A percentile compares a stretch with the other conserved stretches of the same genome.
Evolutionary conservation across 2,888 invertebrate species (phyloP).

Genomic region (Orthosia incerta): DNA sequence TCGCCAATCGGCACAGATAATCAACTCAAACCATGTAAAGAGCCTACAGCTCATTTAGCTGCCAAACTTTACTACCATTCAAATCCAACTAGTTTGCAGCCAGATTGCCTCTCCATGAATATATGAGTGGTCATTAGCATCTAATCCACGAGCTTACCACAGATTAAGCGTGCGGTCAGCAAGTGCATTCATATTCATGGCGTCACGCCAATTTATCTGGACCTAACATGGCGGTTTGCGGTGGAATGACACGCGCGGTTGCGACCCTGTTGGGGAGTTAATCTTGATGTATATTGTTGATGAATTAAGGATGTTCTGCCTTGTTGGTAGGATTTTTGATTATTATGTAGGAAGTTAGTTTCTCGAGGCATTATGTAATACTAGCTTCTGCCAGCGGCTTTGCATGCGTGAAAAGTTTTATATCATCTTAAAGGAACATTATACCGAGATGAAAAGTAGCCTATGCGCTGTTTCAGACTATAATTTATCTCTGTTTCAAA

Average conservation of each 20-base stretch:
- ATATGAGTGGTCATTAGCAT: slow-evolving; percentile 22
- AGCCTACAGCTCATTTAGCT: background rate
- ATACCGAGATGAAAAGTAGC: too few species aligned
- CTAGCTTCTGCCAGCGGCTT: too few species aligned
- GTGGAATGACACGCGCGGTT: slow-evolving; percentile 10
- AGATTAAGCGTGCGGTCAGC: slow-evolving; percentile 29
- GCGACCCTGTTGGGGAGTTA: slow-evolving; percentile 6
- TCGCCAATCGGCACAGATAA: background rate
- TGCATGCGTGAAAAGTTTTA: too few species aligned
- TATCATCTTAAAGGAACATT: too few species aligned
- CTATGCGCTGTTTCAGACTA: too few species aligned
- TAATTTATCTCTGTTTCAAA: too few species aligned
- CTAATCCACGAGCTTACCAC: slow-evolving; percentile 21
- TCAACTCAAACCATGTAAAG: background rate
- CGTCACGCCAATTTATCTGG: slow-evolving; percentile 30
- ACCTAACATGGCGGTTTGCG: slow-evolving; percentile 13
- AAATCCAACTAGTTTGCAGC: slow-evolving; percentile 24
- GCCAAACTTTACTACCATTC: background rate
- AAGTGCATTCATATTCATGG: slow-evolving; percentile 56
- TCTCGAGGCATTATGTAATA: too few species aligned
- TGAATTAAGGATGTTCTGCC: too few species aligned
- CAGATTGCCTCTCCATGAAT: slow-evolving; percentile 43
- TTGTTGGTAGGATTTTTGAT: too few species aligned
- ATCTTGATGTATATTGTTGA: slow-evolving; percentile 18
- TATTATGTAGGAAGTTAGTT: too few species aligned